phyloP scores from a whole-genome alignment of 2,113 vertebrate genomes.

The Eudyptes chrysolophus region DNA sequence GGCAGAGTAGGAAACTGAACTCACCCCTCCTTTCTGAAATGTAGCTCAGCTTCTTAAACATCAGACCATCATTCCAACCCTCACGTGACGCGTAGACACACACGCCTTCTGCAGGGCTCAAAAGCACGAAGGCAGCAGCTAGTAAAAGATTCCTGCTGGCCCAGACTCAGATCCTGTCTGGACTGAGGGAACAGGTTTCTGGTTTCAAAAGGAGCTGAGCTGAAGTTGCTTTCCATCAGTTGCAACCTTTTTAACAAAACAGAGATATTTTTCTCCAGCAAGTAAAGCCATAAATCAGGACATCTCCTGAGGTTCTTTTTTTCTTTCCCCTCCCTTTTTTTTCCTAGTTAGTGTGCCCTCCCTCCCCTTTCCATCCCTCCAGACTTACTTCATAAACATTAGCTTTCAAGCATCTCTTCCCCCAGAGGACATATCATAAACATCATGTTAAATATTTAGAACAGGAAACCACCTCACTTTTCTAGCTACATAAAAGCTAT shows the following conservation, averaged over 20 bases:
- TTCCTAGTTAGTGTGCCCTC: not conserved
- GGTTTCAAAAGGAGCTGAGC: constrained; percentile 56
- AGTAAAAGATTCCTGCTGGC: constrained; percentile 58
- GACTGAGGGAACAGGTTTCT: constrained; percentile 57
- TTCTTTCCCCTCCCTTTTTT: not conserved
- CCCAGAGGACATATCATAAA: constrained; percentile 58
- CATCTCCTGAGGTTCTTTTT: constrained; percentile 16
- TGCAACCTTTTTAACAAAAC: constrained; percentile 50
- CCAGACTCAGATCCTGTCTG: constrained; percentile 38
- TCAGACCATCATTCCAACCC: constrained; percentile 3
- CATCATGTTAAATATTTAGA: constrained; percentile 71
- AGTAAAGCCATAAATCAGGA: constrained; percentile 67
- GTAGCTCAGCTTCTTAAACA: constrained; percentile 32
- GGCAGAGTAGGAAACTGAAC: constrained; percentile 49
- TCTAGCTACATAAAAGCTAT: constrained; percentile 59
- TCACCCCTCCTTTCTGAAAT: constrained; percentile 34
- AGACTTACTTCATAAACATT: constrained; percentile 72
- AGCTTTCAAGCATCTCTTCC: constrained; percentile 58
- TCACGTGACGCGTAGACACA: not conserved
- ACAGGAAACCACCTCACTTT: constrained; percentile 65
- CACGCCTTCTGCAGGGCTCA: not conserved
- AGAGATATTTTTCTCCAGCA: not conserved
- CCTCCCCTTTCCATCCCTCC: constrained; percentile 58
- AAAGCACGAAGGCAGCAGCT: constrained; percentile 35
- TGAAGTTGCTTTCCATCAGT: constrained; percentile 25